Percentiles rank a stretch among this genome's conserved stretches.
Evolutionary conservation across 2,888 invertebrate genomes (phyloP).

Genomic region (Lathronympha strigana): DNA sequence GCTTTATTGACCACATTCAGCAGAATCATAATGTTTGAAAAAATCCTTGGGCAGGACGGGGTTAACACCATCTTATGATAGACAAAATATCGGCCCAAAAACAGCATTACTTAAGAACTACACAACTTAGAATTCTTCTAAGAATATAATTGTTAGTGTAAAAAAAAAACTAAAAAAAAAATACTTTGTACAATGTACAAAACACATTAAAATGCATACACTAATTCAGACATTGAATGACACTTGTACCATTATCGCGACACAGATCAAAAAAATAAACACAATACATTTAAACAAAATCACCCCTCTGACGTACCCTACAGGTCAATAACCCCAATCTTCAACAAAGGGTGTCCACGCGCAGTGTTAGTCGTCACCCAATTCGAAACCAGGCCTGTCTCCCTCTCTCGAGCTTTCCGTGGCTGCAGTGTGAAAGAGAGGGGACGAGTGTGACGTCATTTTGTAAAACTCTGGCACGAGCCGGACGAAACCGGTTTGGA

Average conservation of each 20-base stretch:
- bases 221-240: slow-evolving; percentile 25
- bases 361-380: slow-evolving; percentile 48
- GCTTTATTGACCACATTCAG: too few relatives aligned
- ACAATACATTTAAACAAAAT: slow-evolving; percentile 49
- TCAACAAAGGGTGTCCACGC: slow-evolving; percentile 54
- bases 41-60: too few relatives aligned
- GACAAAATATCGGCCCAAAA: too few relatives aligned
- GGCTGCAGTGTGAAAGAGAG: not conserved
- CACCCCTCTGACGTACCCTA: slow-evolving; percentile 48
- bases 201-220: not conserved
- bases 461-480: slow-evolving; percentile 18
- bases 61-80: too few relatives aligned
- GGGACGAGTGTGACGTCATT: not conserved
- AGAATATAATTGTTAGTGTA: too few relatives aligned
- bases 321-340: slow-evolving; percentile 57
- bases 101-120: too few relatives aligned
- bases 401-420: not conserved
- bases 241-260: slow-evolving; percentile 17
- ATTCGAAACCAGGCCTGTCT: slow-evolving; percentile 41
- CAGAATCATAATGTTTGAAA: too few relatives aligned
- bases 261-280: slow-evolving; percentile 41
- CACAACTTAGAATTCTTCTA: too few relatives aligned
- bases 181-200: not conserved
- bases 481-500: slow-evolving; percentile 23
- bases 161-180: not conserved